Conservation (phyloP, 2,113 vertebrate species). For the Oceanites oceanicus region DNA sequence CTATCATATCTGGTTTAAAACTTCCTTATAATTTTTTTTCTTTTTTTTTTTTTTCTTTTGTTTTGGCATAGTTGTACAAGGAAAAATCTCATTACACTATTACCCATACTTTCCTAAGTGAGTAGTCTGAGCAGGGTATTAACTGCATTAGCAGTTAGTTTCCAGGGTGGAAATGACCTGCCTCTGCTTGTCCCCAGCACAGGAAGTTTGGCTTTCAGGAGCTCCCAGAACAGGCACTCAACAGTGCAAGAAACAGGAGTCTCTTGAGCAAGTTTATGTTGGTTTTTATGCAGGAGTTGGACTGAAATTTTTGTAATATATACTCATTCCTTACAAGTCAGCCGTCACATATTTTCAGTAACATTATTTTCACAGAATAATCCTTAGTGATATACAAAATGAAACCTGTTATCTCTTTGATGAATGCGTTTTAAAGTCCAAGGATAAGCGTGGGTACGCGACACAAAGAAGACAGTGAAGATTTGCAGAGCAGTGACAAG, state of each 20-base stretch:
- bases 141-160: background rate
- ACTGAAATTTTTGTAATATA: background rate
- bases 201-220: background rate
- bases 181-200: background rate
- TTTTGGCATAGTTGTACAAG: background rate
- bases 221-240: background rate
- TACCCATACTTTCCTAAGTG: background rate
- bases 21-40: background rate
- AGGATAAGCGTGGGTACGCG: background rate
- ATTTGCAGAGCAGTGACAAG: background rate
- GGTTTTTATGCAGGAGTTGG: background rate
- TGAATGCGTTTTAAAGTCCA: background rate
- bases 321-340: background rate
- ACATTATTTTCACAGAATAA: conserved; percentile 4
- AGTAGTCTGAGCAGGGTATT: background rate
- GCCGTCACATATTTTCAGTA: background rate
- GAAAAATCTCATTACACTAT: background rate
- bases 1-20: background rate
- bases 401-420: background rate
- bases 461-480: background rate
- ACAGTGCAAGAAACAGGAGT: background rate
- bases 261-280: background rate
- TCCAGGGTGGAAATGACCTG: conserved; percentile 20
- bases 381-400: background rate
- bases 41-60: background rate